A percentile compares a stretch with the other conserved stretches of the same genome.
phyloP scores from a whole-genome alignment of 2,113 vertebrate genomes.

The Callospermophilus lateralis region DNA sequence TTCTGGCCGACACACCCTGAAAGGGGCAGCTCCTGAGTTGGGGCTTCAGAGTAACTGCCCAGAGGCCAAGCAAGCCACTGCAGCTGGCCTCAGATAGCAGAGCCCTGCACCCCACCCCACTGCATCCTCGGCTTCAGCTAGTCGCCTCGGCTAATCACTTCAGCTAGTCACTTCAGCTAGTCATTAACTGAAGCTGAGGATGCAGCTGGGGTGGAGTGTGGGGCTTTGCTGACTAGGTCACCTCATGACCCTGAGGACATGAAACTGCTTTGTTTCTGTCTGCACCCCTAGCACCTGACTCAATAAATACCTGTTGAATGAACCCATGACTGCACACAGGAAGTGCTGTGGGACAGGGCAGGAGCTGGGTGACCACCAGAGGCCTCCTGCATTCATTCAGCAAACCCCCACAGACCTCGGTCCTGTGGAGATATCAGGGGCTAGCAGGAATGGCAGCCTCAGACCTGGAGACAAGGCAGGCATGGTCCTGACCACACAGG shows the following conservation, averaged over 20 bases:
- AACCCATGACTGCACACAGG: background rate
- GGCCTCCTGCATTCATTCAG: background rate
- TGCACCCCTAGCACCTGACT: background rate
- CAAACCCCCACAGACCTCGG: background rate
- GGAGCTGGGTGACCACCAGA: background rate
- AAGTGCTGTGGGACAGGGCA: rapidly evolving
- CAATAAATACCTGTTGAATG: background rate
- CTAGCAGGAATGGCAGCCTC: background rate
- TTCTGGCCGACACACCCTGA: too few species aligned
- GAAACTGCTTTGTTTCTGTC: background rate
- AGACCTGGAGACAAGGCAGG: background rate
- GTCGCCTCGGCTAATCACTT: background rate
- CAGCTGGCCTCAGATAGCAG: background rate
- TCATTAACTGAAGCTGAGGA: too few species aligned
- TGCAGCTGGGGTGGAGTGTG: too few species aligned
- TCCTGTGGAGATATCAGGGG: background rate
- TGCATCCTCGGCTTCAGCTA: background rate
- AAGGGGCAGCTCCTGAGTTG: background rate
- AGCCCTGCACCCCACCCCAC: background rate
- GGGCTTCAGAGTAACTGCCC: background rate
- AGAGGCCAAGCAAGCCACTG: background rate
- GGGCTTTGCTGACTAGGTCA: too few species aligned
- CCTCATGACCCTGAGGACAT: background rate
- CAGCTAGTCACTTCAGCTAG: too few species aligned
- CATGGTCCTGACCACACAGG: background rate